Evolutionary conservation across 1,140 invertebrate species (phyloP), one percentile per base, ranked within the genome.

Genomic region (Thaumatotibia leucotreta): DNA sequence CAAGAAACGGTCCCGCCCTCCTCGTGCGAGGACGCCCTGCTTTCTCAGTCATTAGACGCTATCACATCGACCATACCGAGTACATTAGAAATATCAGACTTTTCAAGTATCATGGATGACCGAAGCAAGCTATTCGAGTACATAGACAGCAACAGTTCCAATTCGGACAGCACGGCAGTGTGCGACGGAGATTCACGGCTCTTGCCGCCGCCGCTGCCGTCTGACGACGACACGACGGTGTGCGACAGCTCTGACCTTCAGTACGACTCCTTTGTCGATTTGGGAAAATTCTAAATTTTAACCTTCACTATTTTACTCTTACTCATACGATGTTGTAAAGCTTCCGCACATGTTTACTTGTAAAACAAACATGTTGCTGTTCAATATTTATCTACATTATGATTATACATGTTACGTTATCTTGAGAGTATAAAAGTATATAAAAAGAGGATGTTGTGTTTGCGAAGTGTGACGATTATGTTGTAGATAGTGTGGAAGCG

Each of bases 261-360:
- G 70, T 90, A 90, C 68, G 88, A 89, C 58, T 90, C 88, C 54
- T 88, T 88, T 74, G 82, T 90, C 76, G 86, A 90, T 71, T 86
- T 90, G 82, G 88, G 88, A 23, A 58, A 58, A 24, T 58, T 58
- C 23, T 54, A 54, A 54, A 54, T 24, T 24, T 24, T 58, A 58
- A 88, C 87, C 70, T 90, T 90, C 80, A 66, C 61, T 23, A 45
- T 58, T 52, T 63, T 61, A 64, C 39, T 32, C 64, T 63, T 69
- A 63, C 35, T 61, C 65, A 65, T 63, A 61, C 20, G 61, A 64
- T 66, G 22, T 68, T 69, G 61, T 66, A 14, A 72, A 24, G 64
- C 70, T 68, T 68, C 61, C 72, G 35, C 68, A 63, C 32, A 67
- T 69, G 63, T 67, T 33, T 61, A 32, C 61, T 31, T 68, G 35